Evolutionary conservation across 1,140 invertebrate genomes (phyloP), one percentile per base, ranked within the genome.

Genomic region (Bacillus rossius): DNA sequence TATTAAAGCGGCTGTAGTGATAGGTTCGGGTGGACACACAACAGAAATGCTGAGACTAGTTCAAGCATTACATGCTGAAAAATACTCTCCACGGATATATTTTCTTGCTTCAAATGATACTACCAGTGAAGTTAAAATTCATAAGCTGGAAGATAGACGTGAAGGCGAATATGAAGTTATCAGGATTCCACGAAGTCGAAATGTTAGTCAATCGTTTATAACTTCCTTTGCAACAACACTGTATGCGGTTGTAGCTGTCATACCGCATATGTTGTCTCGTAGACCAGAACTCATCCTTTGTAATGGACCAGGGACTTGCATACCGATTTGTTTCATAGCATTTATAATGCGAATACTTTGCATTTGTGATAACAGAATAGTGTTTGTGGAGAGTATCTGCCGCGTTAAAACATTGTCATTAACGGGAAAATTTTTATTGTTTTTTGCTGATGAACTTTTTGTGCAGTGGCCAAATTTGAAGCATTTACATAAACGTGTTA

Each of bases 261-360:
- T 94, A 66, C 84, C 84, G 52, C 64, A 94, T n/a, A 70, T 95
- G 13, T 80, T 84, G 62, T 80, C 74, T 47, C 78, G 85, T 61
- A 80, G 75, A 59, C 93, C 93, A 19, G 81, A 92, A 68, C 67
- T 96, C 56, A 77, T 96, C 56, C 70, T 97, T 1, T 92, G 91
- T 68, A 99, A 98, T 79, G 96, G 96, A 0, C 96, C 96, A 51
- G 96, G 95, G 22, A 97, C 94, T 4, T 97, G 95, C 75, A 81
- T 99, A 60, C 95, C 94, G 26, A 73, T 94, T 38, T 94, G 91
- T 75, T 59, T 89, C 10, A 78, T 86, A 48, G 84, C 83, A 16
- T 86, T 85, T 69, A n/a, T 86, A 0, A 77, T 82, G 56, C 82
- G 86, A 77, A 70, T 84, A 23, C 68, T 89, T 0, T 84, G 80